Evolutionary conservation across 2,797 vertebrate genomes (phyloP).

Genomic region (Tinamus major): DNA sequence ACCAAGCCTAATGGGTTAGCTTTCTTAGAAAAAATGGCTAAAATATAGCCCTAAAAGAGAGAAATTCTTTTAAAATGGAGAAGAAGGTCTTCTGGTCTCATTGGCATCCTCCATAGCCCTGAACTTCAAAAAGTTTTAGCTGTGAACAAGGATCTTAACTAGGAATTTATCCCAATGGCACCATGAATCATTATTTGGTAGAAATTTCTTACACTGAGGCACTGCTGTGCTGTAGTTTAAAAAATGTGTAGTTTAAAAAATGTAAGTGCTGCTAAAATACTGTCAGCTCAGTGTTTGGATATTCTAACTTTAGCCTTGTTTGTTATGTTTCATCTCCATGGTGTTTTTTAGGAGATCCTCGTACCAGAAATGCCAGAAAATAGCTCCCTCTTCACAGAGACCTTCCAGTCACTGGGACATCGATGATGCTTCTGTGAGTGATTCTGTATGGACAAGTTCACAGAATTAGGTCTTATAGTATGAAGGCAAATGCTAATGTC

Average conservation of each 20-base stretch:
- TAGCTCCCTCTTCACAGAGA: slow-evolving; percentile 6
- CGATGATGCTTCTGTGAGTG: not conserved
- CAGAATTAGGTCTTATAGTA: not conserved
- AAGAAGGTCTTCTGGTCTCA: not conserved
- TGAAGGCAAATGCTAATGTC: not conserved
- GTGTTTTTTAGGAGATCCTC: slow-evolving; percentile 50
- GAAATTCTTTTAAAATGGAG: not conserved
- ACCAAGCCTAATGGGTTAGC: not conserved
- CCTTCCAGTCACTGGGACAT: not conserved
- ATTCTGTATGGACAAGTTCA: not conserved
- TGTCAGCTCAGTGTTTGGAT: slow-evolving; percentile 37
- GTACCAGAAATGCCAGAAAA: slow-evolving; percentile 19
- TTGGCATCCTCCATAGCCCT: not conserved
- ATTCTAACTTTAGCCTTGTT: slow-evolving; percentile 62
- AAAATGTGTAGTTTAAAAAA: too few relatives aligned
- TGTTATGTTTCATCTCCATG: slow-evolving; percentile 63
- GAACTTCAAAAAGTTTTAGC: slow-evolving; percentile 6
- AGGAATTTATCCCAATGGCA: slow-evolving; percentile 13
- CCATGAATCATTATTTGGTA: slow-evolving; percentile 36
- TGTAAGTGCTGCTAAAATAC: slow-evolving; percentile 57
- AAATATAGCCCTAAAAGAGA: not conserved
- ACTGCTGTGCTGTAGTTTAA: slow-evolving; percentile 33
- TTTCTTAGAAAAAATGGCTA: not conserved
- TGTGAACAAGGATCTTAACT: slow-evolving; percentile 21
- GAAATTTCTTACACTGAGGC: slow-evolving; percentile 20